Conservation (phyloP, 1,140 invertebrate genomes). For the Uloborus diversus region DNA sequence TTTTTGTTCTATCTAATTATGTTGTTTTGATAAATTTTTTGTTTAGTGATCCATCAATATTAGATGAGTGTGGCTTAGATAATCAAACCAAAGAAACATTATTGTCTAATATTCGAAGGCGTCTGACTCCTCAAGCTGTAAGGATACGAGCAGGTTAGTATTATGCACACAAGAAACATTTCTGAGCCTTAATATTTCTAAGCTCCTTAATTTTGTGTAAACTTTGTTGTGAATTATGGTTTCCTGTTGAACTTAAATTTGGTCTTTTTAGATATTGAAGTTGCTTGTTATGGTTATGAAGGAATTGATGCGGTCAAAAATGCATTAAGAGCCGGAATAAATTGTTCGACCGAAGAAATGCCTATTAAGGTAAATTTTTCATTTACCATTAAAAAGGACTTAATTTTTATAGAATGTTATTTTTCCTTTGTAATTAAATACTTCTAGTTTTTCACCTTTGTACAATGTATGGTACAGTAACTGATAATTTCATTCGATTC, state of each 20-base stretch:
- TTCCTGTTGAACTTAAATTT: too few relatives aligned
- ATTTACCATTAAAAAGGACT: too few relatives aligned
- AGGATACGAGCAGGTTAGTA: conserved; percentile 87
- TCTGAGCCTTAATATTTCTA: not conserved
- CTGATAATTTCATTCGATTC: too few relatives aligned
- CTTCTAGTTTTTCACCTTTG: too few relatives aligned
- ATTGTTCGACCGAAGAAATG: conserved; percentile 89
- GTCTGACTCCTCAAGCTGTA: conserved; percentile 96
- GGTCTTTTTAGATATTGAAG: conserved; percentile 83
- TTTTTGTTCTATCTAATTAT: too few relatives aligned
- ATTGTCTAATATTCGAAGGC: conserved; percentile 92
- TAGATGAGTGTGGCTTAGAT: conserved; percentile 96
- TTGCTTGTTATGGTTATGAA: conserved; percentile 95
- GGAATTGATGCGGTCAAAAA: conserved; percentile 98
- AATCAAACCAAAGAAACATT: conserved; percentile 92
- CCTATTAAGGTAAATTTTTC: conserved; percentile 79
- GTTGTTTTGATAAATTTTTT: too few relatives aligned
- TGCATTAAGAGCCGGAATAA: conserved; percentile 90
- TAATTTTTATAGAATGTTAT: not conserved
- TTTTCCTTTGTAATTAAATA: too few relatives aligned
- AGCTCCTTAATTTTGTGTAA: not conserved
- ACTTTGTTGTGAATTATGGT: not conserved
- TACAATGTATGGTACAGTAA: too few relatives aligned
- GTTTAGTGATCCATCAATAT: conserved; percentile 85
- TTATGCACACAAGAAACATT: not conserved